These are phyloP conservation scores for Pimpla rufipes DNA, from an alignment of 2,888 invertebrate species.

Conservation along the genomic window DNA sequence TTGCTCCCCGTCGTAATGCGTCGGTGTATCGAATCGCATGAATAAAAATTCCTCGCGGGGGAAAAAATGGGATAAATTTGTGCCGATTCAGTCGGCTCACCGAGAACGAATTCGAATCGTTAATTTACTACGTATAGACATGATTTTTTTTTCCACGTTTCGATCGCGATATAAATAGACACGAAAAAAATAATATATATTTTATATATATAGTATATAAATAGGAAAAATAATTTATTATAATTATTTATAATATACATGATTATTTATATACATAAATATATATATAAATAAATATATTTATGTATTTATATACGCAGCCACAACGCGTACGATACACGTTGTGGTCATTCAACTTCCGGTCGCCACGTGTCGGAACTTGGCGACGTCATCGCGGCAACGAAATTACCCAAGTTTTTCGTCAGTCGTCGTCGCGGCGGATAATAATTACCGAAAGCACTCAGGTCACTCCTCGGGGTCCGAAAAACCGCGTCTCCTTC, in stretches of 20 bases:
- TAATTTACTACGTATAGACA: background rate
- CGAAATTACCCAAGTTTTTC: slow-evolving; percentile 68
- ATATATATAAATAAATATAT: background rate
- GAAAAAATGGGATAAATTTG: slow-evolving; percentile 38
- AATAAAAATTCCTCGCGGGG: slow-evolving; percentile 50
- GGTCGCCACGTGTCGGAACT: slow-evolving; percentile 48
- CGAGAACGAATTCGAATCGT: background rate
- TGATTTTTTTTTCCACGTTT: background rate
- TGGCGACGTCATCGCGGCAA: slow-evolving; percentile 1
- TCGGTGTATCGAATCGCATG: slow-evolving; percentile 53
- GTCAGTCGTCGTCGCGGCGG: slow-evolving; percentile 65
- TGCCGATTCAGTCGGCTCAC: slow-evolving; percentile 42
- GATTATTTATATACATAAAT: no score
- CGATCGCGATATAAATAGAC: background rate
- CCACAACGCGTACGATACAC: background rate
- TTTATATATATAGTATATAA: no score
- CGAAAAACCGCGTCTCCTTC: slow-evolving; percentile 29
- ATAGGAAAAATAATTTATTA: no score
- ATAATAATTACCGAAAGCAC: slow-evolving; percentile 76
- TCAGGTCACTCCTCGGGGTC: slow-evolving; percentile 31
- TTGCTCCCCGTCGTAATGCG: slow-evolving; percentile 58
- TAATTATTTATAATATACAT: no score
- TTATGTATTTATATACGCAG: background rate
- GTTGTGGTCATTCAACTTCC: slow-evolving; percentile 55
- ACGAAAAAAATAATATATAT: no score